phyloP scores from a whole-genome alignment of 2,888 invertebrate species.

The Noctua fimbriata region DNA sequence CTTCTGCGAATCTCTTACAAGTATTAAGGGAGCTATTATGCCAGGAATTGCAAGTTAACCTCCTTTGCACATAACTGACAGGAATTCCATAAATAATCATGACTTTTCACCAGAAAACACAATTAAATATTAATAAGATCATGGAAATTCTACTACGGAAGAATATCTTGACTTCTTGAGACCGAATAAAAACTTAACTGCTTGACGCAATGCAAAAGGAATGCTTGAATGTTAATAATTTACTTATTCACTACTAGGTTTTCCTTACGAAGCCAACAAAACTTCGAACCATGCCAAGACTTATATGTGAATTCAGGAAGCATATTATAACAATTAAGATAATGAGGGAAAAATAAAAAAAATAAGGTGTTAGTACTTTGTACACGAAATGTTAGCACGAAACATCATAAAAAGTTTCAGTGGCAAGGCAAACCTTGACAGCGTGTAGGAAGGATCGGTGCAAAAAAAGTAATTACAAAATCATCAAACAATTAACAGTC shows the following conservation, averaged over 20 bases:
- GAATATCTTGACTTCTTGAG: slow-evolving; percentile 22
- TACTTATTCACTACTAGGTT: slow-evolving; percentile 43
- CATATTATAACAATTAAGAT: not conserved
- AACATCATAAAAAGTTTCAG: slow-evolving; percentile 1
- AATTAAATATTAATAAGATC: slow-evolving; percentile 33
- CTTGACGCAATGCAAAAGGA: slow-evolving; percentile 57
- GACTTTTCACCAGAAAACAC: slow-evolving; percentile 23
- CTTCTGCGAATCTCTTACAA: not conserved
- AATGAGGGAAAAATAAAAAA: not conserved
- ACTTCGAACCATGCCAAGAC: slow-evolving; percentile 8
- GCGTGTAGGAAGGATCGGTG: slow-evolving; percentile 10
- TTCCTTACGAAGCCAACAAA: slow-evolving; percentile 22
- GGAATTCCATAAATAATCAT: slow-evolving; percentile 28
- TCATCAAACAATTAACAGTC: not conserved
- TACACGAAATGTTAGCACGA: not conserved
- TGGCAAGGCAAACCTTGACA: slow-evolving; percentile 10
- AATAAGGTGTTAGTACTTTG: not conserved
- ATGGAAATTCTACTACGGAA: slow-evolving; percentile 30
- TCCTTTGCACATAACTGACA: not conserved
- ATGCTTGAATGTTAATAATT: slow-evolving; percentile 55
- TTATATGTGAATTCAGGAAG: not conserved
- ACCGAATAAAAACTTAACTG: slow-evolving; percentile 48
- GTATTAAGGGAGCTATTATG: not conserved
- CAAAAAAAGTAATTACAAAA: slow-evolving; percentile 19
- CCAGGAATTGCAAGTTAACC: not conserved